Conservation (phyloP, 2,888 invertebrate species). For the Actias luna region DNA sequence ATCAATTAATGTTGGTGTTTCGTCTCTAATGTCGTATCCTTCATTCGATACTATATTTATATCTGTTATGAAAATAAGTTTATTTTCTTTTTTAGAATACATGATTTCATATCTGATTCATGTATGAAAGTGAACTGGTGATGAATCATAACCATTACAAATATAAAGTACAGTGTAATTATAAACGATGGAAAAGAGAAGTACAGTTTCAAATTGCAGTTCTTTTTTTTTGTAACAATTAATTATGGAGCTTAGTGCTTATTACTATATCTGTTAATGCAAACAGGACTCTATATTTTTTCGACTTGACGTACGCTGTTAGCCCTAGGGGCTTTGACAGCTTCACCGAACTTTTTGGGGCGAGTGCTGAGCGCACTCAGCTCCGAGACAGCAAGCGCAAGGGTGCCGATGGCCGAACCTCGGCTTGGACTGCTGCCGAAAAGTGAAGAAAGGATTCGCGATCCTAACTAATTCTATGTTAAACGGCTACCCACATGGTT, state of each 20-base stretch:
- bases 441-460: no score
- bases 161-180: not conserved
- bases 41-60: constrained; percentile 57
- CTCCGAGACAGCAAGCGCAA: no score
- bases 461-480: not conserved
- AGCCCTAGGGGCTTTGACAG: no score
- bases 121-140: not conserved
- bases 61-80: constrained; percentile 53
- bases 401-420: no score
- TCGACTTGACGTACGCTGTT: no score
- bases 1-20: constrained; percentile 54
- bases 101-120: not conserved
- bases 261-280: no score
- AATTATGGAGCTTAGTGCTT: no score
- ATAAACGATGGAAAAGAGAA: not conserved
- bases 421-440: no score
- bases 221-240: no score
- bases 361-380: no score
- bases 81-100: constrained; percentile 26
- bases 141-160: not conserved
- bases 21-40: constrained; percentile 54
- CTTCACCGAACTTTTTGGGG: no score
- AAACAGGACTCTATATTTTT: no score
- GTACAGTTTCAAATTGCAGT: not conserved
- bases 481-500: not conserved